Percentiles rank a stretch among this genome's conserved stretches.
Conservation (phyloP, 30 jellyfish, hydroid and myxozoan species). For the Aurelia aurita region DNA sequence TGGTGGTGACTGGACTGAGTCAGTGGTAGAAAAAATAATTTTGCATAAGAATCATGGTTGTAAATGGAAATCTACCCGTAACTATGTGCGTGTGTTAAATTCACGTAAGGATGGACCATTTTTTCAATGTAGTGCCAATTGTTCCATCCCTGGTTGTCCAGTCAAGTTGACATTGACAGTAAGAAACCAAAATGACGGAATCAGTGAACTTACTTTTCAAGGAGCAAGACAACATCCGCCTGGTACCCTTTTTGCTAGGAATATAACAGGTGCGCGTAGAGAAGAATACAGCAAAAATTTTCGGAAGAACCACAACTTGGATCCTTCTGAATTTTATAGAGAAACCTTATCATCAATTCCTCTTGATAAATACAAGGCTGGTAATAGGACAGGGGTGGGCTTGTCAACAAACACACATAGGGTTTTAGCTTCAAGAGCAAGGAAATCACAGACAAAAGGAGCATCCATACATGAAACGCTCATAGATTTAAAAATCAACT, state of each 20-base stretch:
- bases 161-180: neutral
- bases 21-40: neutral
- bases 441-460: neutral
- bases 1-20: neutral
- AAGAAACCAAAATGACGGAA: neutral
- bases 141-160: slow-evolving; percentile 12
- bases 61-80: slow-evolving; percentile 20
- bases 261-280: slow-evolving; percentile 14
- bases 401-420: slow-evolving; percentile 1
- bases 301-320: neutral
- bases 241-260: slow-evolving; percentile 14
- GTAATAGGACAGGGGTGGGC: slow-evolving; percentile 20
- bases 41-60: neutral
- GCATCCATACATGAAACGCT: slow-evolving; percentile 18
- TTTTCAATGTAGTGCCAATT: neutral
- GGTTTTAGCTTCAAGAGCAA: slow-evolving; percentile 1
- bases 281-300: slow-evolving; percentile 5
- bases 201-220: slow-evolving; percentile 10
- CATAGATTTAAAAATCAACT: neutral
- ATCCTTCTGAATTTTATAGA: slow-evolving; percentile 16
- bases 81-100: neutral
- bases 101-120: slow-evolving; percentile 5
- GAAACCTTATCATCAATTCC: slow-evolving; percentile 10
- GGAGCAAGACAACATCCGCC: neutral
- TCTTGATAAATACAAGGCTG: neutral